Evolutionary conservation across 1,140 invertebrate species (phyloP).

Genomic region (Oedothorax gibbosus): DNA sequence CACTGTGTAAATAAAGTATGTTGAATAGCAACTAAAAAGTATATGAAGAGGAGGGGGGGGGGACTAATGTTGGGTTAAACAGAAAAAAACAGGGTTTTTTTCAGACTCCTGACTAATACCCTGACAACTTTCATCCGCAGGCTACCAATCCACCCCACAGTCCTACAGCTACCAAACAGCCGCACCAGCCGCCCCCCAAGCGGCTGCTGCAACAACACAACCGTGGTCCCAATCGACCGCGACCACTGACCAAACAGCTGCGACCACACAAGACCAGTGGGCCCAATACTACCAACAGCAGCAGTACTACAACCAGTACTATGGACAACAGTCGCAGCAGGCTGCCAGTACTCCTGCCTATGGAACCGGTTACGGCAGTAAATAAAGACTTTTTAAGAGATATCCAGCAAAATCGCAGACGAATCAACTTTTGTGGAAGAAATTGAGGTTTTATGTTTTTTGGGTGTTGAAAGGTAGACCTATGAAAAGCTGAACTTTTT

Average conservation of each 20-base stretch:
- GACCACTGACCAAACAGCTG: neutral
- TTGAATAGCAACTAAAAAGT: neutral
- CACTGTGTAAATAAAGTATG: no score
- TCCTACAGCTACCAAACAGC: conserved; percentile 30
- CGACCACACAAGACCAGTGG: conserved; percentile 15
- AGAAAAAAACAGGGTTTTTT: neutral
- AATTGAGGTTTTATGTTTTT: no score
- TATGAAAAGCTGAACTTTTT: no score
- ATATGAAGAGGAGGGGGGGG: neutral
- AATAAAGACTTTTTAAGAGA: neutral
- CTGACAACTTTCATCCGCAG: neutral
- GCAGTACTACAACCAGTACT: conserved; percentile 42
- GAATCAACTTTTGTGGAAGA: no score
- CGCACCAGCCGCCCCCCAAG: neutral
- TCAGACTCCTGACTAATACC: neutral
- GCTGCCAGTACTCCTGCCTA: neutral
- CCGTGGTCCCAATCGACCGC: neutral
- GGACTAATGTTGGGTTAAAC: neutral
- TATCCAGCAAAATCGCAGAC: no score
- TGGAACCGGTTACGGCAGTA: conserved; percentile 2
- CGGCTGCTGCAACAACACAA: neutral
- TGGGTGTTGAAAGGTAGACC: no score
- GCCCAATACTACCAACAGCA: conserved; percentile 37
- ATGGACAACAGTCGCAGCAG: conserved; percentile 16
- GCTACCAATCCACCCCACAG: conserved; percentile 7